Conservation (phyloP, 2,888 invertebrate genomes). For the Parnassius smintheus region DNA sequence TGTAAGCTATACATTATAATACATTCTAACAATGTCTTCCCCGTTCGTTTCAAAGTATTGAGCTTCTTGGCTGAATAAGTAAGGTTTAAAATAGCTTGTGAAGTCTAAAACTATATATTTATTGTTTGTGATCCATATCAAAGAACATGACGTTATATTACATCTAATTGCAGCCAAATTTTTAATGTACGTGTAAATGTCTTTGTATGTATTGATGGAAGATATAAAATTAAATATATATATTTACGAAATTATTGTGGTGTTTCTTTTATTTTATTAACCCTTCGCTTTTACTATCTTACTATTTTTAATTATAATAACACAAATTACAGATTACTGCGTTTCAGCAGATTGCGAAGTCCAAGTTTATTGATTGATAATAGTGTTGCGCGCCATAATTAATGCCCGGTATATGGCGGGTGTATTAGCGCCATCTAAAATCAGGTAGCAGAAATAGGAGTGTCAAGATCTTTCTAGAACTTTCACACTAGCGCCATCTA, state of each 20-base stretch:
- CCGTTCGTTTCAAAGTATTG: slow-evolving; percentile 48
- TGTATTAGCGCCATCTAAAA: too few species aligned
- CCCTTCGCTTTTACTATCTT: not conserved
- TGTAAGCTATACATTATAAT: slow-evolving; percentile 36
- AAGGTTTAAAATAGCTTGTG: slow-evolving; percentile 7
- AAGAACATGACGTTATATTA: slow-evolving; percentile 19
- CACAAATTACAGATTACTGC: too few species aligned
- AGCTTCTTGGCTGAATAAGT: slow-evolving; percentile 16
- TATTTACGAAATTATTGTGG: slow-evolving; percentile 75
- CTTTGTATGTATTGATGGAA: slow-evolving; percentile 82
- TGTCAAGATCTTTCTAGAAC: too few species aligned
- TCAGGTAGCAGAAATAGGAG: too few species aligned
- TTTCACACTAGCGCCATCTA: too few species aligned
- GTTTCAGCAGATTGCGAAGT: too few species aligned
- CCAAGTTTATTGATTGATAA: too few species aligned
- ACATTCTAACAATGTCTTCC: slow-evolving; percentile 61
- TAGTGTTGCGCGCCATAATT: too few species aligned
- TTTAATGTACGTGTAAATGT: slow-evolving; percentile 67
- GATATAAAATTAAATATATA: slow-evolving; percentile 82
- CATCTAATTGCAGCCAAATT: slow-evolving; percentile 57
- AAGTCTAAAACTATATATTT: slow-evolving; percentile 18
- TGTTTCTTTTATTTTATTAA: slow-evolving; percentile 39
- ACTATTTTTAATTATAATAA: too few species aligned
- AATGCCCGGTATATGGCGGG: too few species aligned
- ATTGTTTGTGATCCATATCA: slow-evolving; percentile 19